phyloP scores from a whole-genome alignment of 23 tunicate genomes.

The Styela clava region DNA sequence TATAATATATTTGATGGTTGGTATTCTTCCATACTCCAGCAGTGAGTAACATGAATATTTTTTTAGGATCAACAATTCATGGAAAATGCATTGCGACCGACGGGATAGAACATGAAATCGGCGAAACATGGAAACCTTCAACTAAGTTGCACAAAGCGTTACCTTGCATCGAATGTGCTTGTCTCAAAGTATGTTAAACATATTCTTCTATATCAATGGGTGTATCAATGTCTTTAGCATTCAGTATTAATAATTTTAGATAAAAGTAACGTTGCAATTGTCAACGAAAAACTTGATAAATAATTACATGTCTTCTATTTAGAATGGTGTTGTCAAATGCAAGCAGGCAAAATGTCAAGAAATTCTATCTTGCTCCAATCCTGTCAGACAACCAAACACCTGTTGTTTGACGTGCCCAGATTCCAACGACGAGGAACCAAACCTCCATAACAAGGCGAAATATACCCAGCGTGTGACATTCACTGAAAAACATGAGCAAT shows the following conservation, averaged over 20 bases:
- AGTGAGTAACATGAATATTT: too few species aligned
- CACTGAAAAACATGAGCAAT: not conserved
- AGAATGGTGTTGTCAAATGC: not conserved
- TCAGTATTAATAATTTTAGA: too few species aligned
- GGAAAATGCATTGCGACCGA: not conserved
- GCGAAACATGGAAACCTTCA: conserved; percentile 1
- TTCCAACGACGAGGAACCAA: not conserved
- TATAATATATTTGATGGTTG: too few species aligned
- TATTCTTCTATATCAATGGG: too few species aligned
- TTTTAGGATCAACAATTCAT: too few species aligned
- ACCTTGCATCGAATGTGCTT: not conserved
- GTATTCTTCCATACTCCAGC: too few species aligned
- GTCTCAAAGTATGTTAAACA: not conserved
- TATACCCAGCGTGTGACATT: not conserved
- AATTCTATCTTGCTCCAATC: not conserved
- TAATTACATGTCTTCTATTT: too few species aligned
- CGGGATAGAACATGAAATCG: not conserved
- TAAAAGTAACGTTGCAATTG: too few species aligned
- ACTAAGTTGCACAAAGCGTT: not conserved
- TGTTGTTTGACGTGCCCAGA: not conserved
- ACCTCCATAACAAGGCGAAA: not conserved
- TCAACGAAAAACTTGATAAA: too few species aligned
- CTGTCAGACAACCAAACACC: not conserved
- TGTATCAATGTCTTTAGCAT: too few species aligned
- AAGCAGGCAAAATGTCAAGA: not conserved